Evolutionary conservation across 2,888 invertebrate species (phyloP).

Genomic region (Ormyrus thymus): DNA sequence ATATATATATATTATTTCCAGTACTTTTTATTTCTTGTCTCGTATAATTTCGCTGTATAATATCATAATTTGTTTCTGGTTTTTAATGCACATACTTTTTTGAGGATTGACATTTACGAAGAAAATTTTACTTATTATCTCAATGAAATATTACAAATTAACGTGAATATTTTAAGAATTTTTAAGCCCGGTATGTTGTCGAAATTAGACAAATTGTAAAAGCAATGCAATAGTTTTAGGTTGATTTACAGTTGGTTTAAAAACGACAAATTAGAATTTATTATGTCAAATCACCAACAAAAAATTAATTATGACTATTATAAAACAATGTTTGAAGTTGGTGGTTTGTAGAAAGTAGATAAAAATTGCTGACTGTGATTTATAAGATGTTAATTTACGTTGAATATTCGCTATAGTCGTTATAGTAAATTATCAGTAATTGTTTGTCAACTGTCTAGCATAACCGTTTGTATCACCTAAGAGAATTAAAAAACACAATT

Average conservation of each 20-base stretch:
- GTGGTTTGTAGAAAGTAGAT: constrained; percentile 33
- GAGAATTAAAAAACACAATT: constrained; percentile 15
- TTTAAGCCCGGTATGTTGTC: constrained; percentile 20
- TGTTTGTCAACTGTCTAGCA: constrained; percentile 24
- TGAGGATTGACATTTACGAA: constrained; percentile 30
- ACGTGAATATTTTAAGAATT: constrained; percentile 10
- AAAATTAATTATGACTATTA: constrained; percentile 25
- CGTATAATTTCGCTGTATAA: constrained; percentile 9
- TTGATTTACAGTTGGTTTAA: constrained; percentile 30
- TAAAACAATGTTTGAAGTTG: constrained; percentile 19
- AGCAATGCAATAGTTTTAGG: constrained; percentile 40
- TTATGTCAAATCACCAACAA: constrained; percentile 20
- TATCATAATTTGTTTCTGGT: constrained; percentile 26
- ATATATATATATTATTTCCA: constrained; percentile 27
- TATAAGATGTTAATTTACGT: constrained; percentile 46
- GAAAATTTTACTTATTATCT: constrained; percentile 4
- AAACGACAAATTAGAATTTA: constrained; percentile 26
- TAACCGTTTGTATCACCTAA: constrained; percentile 25
- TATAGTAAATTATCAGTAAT: constrained; percentile 22
- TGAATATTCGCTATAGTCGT: constrained; percentile 23
- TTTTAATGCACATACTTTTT: not conserved
- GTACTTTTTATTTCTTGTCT: constrained; percentile 12
- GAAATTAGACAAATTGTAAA: constrained; percentile 24
- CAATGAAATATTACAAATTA: constrained; percentile 39
- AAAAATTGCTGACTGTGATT: constrained; percentile 52